phyloP scores from a whole-genome alignment of 2,888 invertebrate species.

The Junonia oenone region DNA sequence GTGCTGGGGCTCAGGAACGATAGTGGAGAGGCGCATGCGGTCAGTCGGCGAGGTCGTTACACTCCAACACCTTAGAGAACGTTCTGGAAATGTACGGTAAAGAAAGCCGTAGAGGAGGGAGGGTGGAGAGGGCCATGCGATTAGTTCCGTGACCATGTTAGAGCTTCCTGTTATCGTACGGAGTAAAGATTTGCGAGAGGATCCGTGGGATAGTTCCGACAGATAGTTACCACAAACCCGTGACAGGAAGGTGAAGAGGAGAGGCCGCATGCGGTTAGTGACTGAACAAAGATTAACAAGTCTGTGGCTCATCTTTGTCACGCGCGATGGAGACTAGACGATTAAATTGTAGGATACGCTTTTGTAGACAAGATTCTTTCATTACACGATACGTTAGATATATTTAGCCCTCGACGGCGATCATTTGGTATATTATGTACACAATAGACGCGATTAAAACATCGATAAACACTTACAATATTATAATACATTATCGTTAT shows the following conservation, averaged over 20 bases:
- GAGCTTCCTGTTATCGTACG: conserved; percentile 36
- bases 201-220: not conserved
- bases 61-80: conserved; percentile 44
- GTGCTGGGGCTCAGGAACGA: conserved; percentile 50
- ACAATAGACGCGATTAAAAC: conserved; percentile 34
- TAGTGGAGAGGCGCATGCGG: conserved; percentile 58
- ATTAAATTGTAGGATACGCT: not conserved
- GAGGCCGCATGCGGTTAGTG: conserved; percentile 59
- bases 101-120: conserved; percentile 42
- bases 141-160: conserved; percentile 49
- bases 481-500: conserved; percentile 38
- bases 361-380: conserved; percentile 1
- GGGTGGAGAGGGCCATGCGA: conserved; percentile 49
- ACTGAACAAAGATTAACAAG: conserved; percentile 30
- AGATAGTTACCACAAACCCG: conserved; percentile 44
- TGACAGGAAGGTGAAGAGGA: conserved; percentile 51
- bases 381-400: not conserved
- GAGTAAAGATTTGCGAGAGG: not conserved
- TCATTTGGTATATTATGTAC: conserved; percentile 27
- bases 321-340: not conserved
- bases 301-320: conserved; percentile 21
- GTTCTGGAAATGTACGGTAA: conserved; percentile 22
- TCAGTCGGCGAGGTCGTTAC: conserved; percentile 47
- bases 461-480: conserved; percentile 39
- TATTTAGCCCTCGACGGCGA: conserved; percentile 7